Conservation (phyloP, 2,888 invertebrate genomes). For the Taenaris catops region DNA sequence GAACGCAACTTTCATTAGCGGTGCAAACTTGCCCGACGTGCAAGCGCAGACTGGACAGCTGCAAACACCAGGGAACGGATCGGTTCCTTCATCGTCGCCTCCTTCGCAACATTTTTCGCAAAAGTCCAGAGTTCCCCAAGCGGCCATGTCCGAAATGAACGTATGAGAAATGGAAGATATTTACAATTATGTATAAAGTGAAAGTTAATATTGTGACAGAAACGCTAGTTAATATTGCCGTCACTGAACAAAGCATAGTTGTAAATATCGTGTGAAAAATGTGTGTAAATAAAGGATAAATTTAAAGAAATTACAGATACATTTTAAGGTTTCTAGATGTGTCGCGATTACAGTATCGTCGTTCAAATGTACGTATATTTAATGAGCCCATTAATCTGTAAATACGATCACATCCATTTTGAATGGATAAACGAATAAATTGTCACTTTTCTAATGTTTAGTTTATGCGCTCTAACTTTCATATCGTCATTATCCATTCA, state of each 20-base stretch:
- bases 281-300: slow-evolving; percentile 43
- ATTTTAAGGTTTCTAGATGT: slow-evolving; percentile 37
- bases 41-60: slow-evolving; percentile 70
- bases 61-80: slow-evolving; percentile 61
- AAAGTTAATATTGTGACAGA: slow-evolving; percentile 36
- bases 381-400: slow-evolving; percentile 28
- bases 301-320: slow-evolving; percentile 40
- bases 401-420: slow-evolving; percentile 31
- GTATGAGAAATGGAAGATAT: slow-evolving; percentile 87
- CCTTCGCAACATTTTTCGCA: slow-evolving; percentile 69
- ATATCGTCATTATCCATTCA: slow-evolving; percentile 1
- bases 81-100: slow-evolving; percentile 61
- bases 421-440: slow-evolving; percentile 31
- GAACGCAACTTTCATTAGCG: slow-evolving; percentile 74
- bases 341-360: slow-evolving; percentile 13
- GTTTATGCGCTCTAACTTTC: slow-evolving; percentile 2
- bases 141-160: slow-evolving; percentile 93
- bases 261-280: slow-evolving; percentile 60
- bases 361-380: slow-evolving; percentile 16
- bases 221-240: slow-evolving; percentile 33
- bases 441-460: background rate
- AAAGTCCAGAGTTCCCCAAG: slow-evolving; percentile 84
- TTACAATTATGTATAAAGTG: slow-evolving; percentile 79
- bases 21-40: slow-evolving; percentile 68
- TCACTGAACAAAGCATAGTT: slow-evolving; percentile 63